Base-by-base conservation (phyloP, 2,113 vertebrate genomes). In the Paramormyrops kingsleyae region DNA sequence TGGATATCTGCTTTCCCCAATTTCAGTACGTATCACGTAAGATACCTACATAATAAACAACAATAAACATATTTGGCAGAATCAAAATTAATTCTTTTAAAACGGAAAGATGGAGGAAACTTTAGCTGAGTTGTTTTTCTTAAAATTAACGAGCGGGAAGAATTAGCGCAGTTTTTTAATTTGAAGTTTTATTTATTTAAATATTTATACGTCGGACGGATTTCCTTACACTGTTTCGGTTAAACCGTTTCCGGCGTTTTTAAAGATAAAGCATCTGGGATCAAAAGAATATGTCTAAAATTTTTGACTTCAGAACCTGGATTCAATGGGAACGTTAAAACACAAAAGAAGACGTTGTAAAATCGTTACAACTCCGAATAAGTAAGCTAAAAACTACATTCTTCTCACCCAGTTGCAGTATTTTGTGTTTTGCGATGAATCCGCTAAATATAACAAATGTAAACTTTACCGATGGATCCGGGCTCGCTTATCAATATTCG, bases 401-500 rank as follows among this genome's bases (percentile, higher is more conserved):
- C 31, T 83, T 52, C 47, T 52, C 88, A 83, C n/a, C 19, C 47
- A 53, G 17, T 7, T 50, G 17, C 35, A 83, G 49, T n/a, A 83
- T 9, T 39, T 47, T 24, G 21, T 13, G 21, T 89, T 44, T 62
- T 87, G 84, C 39, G 59, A 89, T 50, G 49, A 89, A 90, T 87
- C 89, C 83, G 56, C 86, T 77, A 46, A 95, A 93, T 70, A 92
- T 95, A 90, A 94, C 93, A 24, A 91, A 70, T 91, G 91, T 94
- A 15, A 95, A 97, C 88, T 66, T 87, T 88, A 95, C 95, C 19
- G 90, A 91, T 1, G 49, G 91, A 35, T 87, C 74, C 0, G 91
- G 88, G 66, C 90, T 90, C 35, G 90, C 93, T 0, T 94, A 94
- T 62, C 94, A 94, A 89, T 94, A 91, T 88, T 89, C 94, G n/a